A percentile compares a stretch with the other conserved stretches of the same genome.
phyloP scores from a whole-genome alignment of 2,797 vertebrate species.

The Chanos chanos region DNA sequence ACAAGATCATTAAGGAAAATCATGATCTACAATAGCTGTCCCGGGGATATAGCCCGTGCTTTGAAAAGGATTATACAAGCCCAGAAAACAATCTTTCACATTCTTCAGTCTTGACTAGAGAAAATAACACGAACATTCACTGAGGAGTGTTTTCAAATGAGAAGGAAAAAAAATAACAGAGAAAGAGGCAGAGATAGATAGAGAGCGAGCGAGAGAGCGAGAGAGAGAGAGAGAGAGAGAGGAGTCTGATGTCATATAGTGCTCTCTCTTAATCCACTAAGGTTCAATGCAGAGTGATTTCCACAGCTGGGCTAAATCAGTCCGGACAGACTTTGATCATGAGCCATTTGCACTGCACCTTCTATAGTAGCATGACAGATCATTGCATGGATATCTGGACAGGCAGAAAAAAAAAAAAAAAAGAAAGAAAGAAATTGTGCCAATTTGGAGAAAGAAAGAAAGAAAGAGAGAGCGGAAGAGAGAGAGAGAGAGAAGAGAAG shows the following conservation, averaged over 20 bases:
- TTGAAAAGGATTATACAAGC: too few species aligned
- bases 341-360: slow-evolving; percentile 31
- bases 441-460: slow-evolving; percentile 43
- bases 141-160: not conserved
- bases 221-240: not conserved
- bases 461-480: slow-evolving; percentile 41
- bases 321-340: slow-evolving; percentile 43
- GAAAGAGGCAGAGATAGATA: not conserved
- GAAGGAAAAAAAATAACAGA: not conserved
- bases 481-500: slow-evolving; percentile 40
- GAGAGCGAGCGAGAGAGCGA: not conserved
- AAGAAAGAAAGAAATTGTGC: slow-evolving; percentile 26
- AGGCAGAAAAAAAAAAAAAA: slow-evolving; percentile 19
- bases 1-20: not conserved
- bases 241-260: slow-evolving; percentile 1
- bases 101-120: too few species aligned
- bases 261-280: slow-evolving; percentile 26
- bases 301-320: slow-evolving; percentile 42
- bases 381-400: slow-evolving; percentile 31
- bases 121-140: too few species aligned
- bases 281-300: slow-evolving; percentile 26
- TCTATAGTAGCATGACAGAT: slow-evolving; percentile 43
- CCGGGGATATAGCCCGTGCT: not conserved
- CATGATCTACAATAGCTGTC: slow-evolving; percentile 1
- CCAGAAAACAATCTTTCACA: too few species aligned